Percentiles rank a stretch among this genome's conserved stretches.
Conservation (phyloP, 2,113 vertebrate genomes). For the Hylia prasina region DNA sequence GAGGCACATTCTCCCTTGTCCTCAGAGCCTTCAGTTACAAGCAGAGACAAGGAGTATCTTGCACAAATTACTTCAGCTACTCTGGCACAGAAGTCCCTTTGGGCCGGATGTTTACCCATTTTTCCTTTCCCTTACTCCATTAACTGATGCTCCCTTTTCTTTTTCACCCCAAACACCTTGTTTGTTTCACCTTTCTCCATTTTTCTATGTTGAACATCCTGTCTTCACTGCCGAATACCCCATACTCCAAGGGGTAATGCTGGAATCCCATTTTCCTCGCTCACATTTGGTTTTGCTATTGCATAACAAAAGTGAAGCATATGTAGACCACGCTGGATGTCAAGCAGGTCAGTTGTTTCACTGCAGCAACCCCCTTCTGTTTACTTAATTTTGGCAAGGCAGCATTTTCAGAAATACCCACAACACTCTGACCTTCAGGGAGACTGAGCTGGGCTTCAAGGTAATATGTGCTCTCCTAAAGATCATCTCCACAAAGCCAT, state of each 20-base stretch:
- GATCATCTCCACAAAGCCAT: not conserved
- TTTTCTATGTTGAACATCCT: not conserved
- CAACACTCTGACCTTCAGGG: not conserved
- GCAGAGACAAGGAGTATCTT: not conserved
- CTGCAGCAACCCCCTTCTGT: not conserved
- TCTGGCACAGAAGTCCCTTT: not conserved
- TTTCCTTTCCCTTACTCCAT: not conserved
- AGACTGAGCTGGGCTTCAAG: not conserved
- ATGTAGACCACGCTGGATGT: not conserved
- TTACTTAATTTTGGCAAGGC: not conserved
- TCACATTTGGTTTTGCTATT: not conserved
- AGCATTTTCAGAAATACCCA: not conserved
- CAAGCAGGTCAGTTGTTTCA: not conserved
- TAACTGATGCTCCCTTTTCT: not conserved
- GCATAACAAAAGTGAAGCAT: not conserved
- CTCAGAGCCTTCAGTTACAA: not conserved
- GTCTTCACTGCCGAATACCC: not conserved
- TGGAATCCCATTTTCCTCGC: not conserved
- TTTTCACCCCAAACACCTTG: not conserved
- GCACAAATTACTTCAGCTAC: not conserved
- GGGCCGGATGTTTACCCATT: not conserved
- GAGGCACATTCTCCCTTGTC: not conserved
- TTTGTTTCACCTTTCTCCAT: not conserved
- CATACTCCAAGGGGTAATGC: rapidly evolving
- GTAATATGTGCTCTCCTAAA: not conserved